Evolutionary conservation across 2,113 vertebrate genomes (phyloP), one percentile per base, ranked within the genome.

Genomic region (Alectura lathami): DNA sequence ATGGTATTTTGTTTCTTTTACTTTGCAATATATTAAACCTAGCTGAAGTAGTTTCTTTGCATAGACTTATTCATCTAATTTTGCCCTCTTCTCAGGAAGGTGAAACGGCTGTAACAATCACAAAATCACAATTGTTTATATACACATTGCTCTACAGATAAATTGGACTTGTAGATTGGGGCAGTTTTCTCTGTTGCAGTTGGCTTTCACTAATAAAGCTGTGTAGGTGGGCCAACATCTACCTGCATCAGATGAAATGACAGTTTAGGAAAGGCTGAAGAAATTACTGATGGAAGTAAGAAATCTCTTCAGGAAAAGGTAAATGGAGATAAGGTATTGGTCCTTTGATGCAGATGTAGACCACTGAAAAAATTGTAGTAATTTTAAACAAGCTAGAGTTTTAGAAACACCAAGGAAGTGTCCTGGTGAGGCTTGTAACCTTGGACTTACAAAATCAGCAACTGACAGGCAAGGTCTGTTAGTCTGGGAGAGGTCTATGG

Each of bases 71-170:
- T 70, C 54, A 8, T 47, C 7, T 68, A 48, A 64, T 89, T 89
- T 56, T 80, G n/a, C 15, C 40, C 13, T 62, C 57, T 83, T 90
- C 38, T 51, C 50, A 74, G 22, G 36, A 23, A n/a, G 1, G 3
- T 57, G 45, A 40, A 63, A n/a, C 40, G 42, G 6, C 24, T 78
- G 29, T 26, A 15, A 40, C 23, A 36, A 45, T 13, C 12, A 36
- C 0, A 1, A 8, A 36, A 45, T 13, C 12, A 36, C 0, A 1
- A 8, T 5, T 42, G 9, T n/a, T 70, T 86, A 34, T 30, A 73
- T 56, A 12, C 23, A 22, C 23, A 20, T 17, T 32, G 26, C 14
- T 59, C 22, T 72, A n/a, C 18, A 12, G 74, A n/a, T 56, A 72
- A 63, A 47, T 10, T 54, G 20, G 50, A 63, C 32, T 13, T 62